Base-by-base conservation (phyloP, 2,888 invertebrate genomes). In the Ophion ellenae region DNA sequence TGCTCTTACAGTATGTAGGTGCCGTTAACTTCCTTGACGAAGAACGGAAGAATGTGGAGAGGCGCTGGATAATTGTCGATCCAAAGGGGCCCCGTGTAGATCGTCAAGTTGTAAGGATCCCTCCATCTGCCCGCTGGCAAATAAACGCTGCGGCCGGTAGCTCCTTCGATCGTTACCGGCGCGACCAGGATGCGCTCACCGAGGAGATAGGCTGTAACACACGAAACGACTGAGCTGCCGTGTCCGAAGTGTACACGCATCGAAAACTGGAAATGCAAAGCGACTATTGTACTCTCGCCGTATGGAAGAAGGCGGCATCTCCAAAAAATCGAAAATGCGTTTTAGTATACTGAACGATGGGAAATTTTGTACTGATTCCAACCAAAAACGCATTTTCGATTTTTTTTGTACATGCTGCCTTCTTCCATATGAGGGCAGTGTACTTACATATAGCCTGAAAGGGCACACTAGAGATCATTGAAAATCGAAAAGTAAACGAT, bases 141-240 rank as follows among this genome's bases (percentile, higher is more conserved):
- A 94, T 97, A 98, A 75, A 98, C 95, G 92, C 97, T 95, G 7
- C 98, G 95, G 0, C 94, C 91, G 0, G 91, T 94, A 0, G 96
- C 96, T 0, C 96, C 96, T 93, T 96, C 95, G 59, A 94, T 94
- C 14, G 98, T 90, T 0, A 98, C 95, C 0, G 98, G 98, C 0
- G 98, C 98, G 0, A 97, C 97, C 78, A 98, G 94, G 63, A 98
- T 95, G 75, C 95, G 95, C 88, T 97, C 97, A 3, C 98, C 98
- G 11, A 98, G 95, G 32, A 98, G 94, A 91, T 96, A 98, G 94
- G 98, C 97, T 98, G 94, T 0, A 93, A 66, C 4, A 11, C 24
- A 75, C 57, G 67, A 70, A 81, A 63, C 24, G 9, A 77, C 59
- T 17, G 9, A 83, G 61, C 59, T 75, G 69, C 32, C 24, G 7